Evolutionary conservation across 1,140 invertebrate genomes (phyloP), one percentile per base, ranked within the genome.

Genomic region (Drosophila carrolli): DNA sequence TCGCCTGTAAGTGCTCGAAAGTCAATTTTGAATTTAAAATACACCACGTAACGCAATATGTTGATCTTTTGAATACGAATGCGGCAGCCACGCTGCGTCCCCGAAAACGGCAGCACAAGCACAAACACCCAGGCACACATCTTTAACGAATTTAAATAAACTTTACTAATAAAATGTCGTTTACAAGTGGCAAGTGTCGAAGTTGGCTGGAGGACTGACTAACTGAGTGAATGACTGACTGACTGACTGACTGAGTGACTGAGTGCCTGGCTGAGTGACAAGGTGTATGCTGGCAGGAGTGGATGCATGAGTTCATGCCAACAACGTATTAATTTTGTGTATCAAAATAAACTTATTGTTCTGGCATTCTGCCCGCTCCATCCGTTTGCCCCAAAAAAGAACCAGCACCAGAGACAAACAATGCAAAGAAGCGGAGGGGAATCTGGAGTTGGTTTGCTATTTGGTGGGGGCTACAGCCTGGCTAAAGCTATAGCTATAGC

Each of bases 1-100:
- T 47, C 48, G 74, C 48, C 68, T 78, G 84, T 84, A 89, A 88
- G 84, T 88, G 80, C 84, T 88, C 76, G 80, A 89, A 89, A 89
- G 84, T 88, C 84, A 88, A 88, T 88, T 88, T 88, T 84, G 84
- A 88, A 89, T 88, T 88, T 89, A 89, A 88, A 88, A 88, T 89
- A 89, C 84, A 80, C 84, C 84, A 88, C 84, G 84, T 88, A 88
- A 88, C 80, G 84, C 84, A 88, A 88, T 88, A 88, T 89, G 84
- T 88, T 88, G 84, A 88, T 88, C 84, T 88, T 88, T 88, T 88
- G 84, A 88, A 88, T 89, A 88, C 84, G 84, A 88, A 88, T 89
- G 84, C 80, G 84, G 65, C 81, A 86, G 80, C 68, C 77, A 81
- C 77, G 50, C 9, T 9, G 8, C 14, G 43, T 19, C 48, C 19